Conservation (phyloP, 2,888 invertebrate genomes). For the Caradrina kadenii region DNA sequence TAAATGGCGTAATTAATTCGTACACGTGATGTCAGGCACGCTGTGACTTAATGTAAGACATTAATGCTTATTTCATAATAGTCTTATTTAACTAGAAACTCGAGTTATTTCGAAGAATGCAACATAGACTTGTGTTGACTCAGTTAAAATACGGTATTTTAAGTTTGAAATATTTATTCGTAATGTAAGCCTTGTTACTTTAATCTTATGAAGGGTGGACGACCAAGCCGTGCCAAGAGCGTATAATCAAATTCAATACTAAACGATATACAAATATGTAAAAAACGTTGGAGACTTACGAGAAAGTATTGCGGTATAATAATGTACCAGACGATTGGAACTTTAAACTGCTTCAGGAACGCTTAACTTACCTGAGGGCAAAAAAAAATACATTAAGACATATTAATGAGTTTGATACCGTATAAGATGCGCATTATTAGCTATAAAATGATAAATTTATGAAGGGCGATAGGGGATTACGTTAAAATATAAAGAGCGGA, state of each 20-base stretch:
- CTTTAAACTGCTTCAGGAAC: conserved; percentile 35
- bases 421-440: conserved; percentile 63
- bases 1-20: conserved; percentile 74
- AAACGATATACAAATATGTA: conserved; percentile 40
- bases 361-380: conserved; percentile 77
- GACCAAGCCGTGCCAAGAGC: background rate
- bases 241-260: conserved; percentile 40
- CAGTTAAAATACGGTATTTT: conserved; percentile 41
- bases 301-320: conserved; percentile 46
- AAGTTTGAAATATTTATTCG: conserved; percentile 16
- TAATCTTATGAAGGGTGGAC: conserved; percentile 13
- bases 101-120: conserved; percentile 48
- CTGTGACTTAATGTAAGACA: conserved; percentile 54
- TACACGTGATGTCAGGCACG: conserved; percentile 61
- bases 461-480: conserved; percentile 59
- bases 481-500: conserved; percentile 65
- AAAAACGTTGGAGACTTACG: conserved; percentile 50
- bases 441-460: conserved; percentile 69
- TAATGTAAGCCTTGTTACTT: conserved; percentile 23
- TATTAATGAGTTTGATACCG: conserved; percentile 67
- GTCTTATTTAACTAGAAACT: conserved; percentile 53
- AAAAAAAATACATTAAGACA: conserved; percentile 64
- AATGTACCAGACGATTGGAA: conserved; percentile 33
- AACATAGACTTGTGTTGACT: conserved; percentile 39
- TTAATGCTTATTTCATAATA: conserved; percentile 49